A percentile compares a stretch with the other conserved stretches of the same genome.
Conservation (phyloP, 2,797 vertebrate species). For the Girardinus metallicus region DNA sequence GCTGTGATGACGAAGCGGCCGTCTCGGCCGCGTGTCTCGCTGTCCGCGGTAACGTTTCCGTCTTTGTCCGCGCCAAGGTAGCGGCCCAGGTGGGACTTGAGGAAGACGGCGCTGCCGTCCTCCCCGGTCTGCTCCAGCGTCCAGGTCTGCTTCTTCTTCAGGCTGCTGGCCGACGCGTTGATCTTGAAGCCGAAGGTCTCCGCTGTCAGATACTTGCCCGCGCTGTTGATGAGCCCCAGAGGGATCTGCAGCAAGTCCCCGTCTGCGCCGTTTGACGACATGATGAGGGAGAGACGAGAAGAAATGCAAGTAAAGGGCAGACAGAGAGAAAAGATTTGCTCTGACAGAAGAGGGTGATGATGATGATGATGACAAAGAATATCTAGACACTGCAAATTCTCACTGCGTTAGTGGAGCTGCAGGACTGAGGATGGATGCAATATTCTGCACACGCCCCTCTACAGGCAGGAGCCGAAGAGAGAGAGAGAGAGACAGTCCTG, state of each 20-base stretch:
- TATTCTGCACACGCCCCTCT: constrained; percentile 57
- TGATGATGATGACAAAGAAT: constrained; percentile 23
- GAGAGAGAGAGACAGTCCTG: constrained; percentile 40
- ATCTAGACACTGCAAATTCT: constrained; percentile 50
- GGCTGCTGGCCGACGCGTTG: constrained; percentile 92
- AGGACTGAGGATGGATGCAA: constrained; percentile 36
- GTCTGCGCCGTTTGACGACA: constrained; percentile 79
- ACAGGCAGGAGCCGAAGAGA: constrained; percentile 39
- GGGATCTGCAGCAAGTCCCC: constrained; percentile 90
- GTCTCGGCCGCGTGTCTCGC: constrained; percentile 85
- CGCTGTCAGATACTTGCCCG: constrained; percentile 93
- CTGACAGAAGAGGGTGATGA: constrained; percentile 43
- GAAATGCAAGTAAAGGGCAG: constrained; percentile 18
- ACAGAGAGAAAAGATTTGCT: constrained; percentile 4
- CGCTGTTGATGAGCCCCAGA: constrained; percentile 93
- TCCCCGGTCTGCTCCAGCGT: constrained; percentile 92
- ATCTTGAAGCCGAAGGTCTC: constrained; percentile 96
- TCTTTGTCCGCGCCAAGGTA: constrained; percentile 96
- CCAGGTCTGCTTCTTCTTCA: constrained; percentile 99
- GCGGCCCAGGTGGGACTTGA: constrained; percentile 94
- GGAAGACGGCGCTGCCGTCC: constrained; percentile 85
- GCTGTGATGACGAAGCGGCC: constrained; percentile 90
- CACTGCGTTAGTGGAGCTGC: constrained; percentile 46
- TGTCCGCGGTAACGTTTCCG: constrained; percentile 90
- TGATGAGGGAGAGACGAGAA: constrained; percentile 64